Evolutionary conservation across 2,797 vertebrate species (phyloP).

Genomic region (Bufotes viridis): DNA sequence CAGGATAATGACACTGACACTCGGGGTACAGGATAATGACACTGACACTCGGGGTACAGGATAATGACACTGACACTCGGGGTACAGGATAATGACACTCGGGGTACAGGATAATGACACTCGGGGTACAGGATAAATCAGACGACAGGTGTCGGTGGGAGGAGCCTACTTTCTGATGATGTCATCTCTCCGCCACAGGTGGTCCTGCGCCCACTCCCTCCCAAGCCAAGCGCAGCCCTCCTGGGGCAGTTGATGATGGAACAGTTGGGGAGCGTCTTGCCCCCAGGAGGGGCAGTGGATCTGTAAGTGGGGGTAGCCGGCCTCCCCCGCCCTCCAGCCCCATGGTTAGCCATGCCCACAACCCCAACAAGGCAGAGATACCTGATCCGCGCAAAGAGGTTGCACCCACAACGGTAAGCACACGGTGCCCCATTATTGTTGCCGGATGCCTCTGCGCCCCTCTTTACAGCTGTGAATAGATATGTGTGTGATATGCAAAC

Average conservation of each 20-base stretch:
- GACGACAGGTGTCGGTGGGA: not conserved
- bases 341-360: constrained; percentile 94
- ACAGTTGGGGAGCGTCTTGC: constrained; percentile 88
- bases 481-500: too few species aligned
- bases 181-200: constrained; percentile 71
- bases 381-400: constrained; percentile 90
- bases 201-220: constrained; percentile 88
- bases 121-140: not conserved
- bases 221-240: constrained; percentile 90
- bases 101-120: too few species aligned
- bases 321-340: constrained; percentile 87
- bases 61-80: too few species aligned
- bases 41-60: too few species aligned
- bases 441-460: not conserved
- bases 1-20: too few species aligned
- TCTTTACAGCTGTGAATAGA: too few species aligned
- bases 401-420: constrained; percentile 82
- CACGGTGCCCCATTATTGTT: not conserved
- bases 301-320: constrained; percentile 82
- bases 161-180: not conserved
- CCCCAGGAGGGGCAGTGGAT: constrained; percentile 86
- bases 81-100: too few species aligned
- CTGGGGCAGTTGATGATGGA: constrained; percentile 82
- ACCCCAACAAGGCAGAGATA: constrained; percentile 93
- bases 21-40: too few species aligned